phyloP scores from a whole-genome alignment of 2,797 vertebrate species.

The Odontamblyopus lacepedii region DNA sequence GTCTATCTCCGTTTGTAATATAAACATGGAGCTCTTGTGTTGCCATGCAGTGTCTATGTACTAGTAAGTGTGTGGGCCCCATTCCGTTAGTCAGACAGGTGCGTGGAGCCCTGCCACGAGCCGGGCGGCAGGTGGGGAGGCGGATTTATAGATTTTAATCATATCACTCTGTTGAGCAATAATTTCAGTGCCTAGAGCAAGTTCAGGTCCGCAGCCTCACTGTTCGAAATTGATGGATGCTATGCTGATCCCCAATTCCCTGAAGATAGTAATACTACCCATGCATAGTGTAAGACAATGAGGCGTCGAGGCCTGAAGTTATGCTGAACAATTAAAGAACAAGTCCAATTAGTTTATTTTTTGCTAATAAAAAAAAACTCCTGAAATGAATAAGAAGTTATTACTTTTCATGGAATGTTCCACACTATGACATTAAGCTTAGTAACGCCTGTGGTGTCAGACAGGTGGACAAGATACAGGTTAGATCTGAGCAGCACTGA shows the following conservation, averaged over 20 bases:
- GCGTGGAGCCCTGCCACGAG: conserved; percentile 68
- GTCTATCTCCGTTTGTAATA: conserved; percentile 65
- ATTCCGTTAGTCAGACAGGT: conserved; percentile 76
- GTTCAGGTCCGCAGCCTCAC: conserved; percentile 35
- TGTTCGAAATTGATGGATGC: conserved; percentile 51
- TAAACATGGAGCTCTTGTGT: conserved; percentile 54
- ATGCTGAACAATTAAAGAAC: neutral
- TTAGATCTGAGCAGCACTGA: neutral
- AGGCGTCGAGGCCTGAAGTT: conserved; percentile 17
- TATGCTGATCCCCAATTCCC: conserved; percentile 33
- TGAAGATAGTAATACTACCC: neutral
- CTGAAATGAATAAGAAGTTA: no score
- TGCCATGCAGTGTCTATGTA: conserved; percentile 10
- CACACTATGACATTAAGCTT: no score
- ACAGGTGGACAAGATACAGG: neutral
- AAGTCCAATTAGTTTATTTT: no score
- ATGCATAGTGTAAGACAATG: conserved; percentile 2
- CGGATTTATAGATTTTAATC: conserved; percentile 81
- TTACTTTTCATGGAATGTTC: no score
- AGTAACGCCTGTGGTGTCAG: no score
- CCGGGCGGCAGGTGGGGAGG: conserved; percentile 76
- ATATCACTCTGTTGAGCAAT: conserved; percentile 73
- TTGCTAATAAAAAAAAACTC: no score
- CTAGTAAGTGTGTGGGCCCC: conserved; percentile 19
- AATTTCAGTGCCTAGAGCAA: conserved; percentile 66